phyloP scores from a whole-genome alignment of 2,797 vertebrate genomes.

The Otolemur crassicaudatus region DNA sequence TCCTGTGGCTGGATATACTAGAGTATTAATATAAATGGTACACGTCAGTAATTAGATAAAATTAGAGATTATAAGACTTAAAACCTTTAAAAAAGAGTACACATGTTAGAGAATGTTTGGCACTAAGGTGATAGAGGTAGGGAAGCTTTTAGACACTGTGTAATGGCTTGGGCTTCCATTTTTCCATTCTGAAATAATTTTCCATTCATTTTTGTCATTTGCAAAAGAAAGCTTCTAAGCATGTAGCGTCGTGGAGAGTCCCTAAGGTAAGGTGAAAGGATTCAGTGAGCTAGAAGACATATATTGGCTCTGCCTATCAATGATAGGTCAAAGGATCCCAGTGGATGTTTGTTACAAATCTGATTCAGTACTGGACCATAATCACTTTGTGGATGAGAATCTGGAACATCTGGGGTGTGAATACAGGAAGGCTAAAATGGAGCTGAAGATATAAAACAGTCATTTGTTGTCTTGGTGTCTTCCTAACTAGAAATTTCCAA shows the following conservation, averaged over 20 bases:
- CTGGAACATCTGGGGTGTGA: constrained; percentile 75
- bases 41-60: constrained; percentile 54
- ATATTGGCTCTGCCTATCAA: constrained; percentile 51
- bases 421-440: constrained; percentile 64
- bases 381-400: constrained; percentile 72
- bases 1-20: background rate
- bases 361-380: constrained; percentile 79
- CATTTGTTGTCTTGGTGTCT: constrained; percentile 32
- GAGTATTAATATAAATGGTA: constrained; percentile 29
- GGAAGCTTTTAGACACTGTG: background rate
- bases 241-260: background rate
- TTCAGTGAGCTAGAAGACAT: constrained; percentile 55
- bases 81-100: constrained; percentile 10
- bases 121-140: background rate
- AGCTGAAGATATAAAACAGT: constrained; percentile 62
- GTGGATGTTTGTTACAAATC: constrained; percentile 75
- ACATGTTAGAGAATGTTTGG: background rate
- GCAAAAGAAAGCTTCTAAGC: constrained; percentile 61
- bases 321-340: constrained; percentile 79
- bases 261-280: constrained; percentile 64
- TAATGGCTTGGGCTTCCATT: constrained; percentile 59
- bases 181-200: constrained; percentile 68
- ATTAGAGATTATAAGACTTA: constrained; percentile 51
- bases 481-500: constrained; percentile 57
- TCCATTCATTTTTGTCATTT: constrained; percentile 66